Percentiles rank a stretch among this genome's conserved stretches.
phyloP scores from a whole-genome alignment of 2,888 invertebrate species.

The Fissipunctia ypsillon region DNA sequence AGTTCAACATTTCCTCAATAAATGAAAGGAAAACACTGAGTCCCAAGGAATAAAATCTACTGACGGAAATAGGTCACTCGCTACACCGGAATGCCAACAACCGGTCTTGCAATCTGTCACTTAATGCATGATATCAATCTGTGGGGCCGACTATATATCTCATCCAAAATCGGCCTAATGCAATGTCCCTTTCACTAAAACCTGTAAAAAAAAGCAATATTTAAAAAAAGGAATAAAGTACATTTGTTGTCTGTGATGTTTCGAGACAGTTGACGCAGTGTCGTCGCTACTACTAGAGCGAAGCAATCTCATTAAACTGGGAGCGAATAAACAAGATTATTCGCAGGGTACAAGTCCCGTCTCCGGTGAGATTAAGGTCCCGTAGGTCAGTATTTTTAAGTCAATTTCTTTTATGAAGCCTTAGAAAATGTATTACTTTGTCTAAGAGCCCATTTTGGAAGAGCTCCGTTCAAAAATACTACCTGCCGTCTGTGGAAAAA shows the following conservation, averaged over 20 bases:
- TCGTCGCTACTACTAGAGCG: slow-evolving; percentile 61
- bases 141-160: slow-evolving; percentile 36
- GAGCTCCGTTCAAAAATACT: slow-evolving; percentile 57
- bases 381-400: slow-evolving; percentile 70
- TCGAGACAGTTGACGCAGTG: slow-evolving; percentile 54
- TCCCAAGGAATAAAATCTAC: slow-evolving; percentile 29
- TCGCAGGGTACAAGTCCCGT: slow-evolving; percentile 66
- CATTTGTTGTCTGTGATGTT: slow-evolving; percentile 47
- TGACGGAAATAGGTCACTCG: slow-evolving; percentile 44
- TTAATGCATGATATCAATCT: slow-evolving; percentile 60
- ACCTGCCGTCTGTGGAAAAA: slow-evolving; percentile 49
- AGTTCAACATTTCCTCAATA: slow-evolving; percentile 28
- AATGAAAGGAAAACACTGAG: slow-evolving; percentile 39
- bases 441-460: slow-evolving; percentile 61
- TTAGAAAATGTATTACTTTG: slow-evolving; percentile 63
- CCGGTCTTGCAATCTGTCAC: slow-evolving; percentile 41
- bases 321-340: slow-evolving; percentile 76
- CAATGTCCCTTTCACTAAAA: slow-evolving; percentile 37
- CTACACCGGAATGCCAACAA: slow-evolving; percentile 20
- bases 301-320: slow-evolving; percentile 75
- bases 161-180: slow-evolving; percentile 37
- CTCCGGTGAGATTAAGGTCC: slow-evolving; percentile 68
- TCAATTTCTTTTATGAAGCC: slow-evolving; percentile 71
- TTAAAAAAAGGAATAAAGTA: slow-evolving; percentile 58
- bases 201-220: slow-evolving; percentile 45